Evolutionary conservation across 1,140 invertebrate species (phyloP).

Genomic region (Holotrichia oblita): DNA sequence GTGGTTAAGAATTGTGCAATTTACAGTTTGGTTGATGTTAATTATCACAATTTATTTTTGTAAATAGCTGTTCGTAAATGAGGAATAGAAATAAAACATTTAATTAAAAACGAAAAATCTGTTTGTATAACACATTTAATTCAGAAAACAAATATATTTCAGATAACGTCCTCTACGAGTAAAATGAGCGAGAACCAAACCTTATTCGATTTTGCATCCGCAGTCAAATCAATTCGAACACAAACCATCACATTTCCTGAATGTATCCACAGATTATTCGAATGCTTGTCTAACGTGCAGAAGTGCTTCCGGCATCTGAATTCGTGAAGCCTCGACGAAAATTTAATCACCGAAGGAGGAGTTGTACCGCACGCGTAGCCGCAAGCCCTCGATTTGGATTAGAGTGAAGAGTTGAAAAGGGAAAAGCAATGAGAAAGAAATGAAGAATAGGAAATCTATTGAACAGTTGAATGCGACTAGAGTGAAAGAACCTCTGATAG

Average conservation of each 20-base stretch:
- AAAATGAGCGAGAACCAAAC: neutral
- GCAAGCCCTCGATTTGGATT: neutral
- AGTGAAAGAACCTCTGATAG: neutral
- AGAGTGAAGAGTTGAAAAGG: neutral
- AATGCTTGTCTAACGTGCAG: neutral
- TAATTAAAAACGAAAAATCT: no score
- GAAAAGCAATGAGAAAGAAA: neutral
- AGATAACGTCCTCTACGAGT: no score
- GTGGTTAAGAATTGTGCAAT: neutral
- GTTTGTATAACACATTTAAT: no score
- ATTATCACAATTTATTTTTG: neutral
- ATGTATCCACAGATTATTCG: slow-evolving; percentile 13
- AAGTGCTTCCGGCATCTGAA: slow-evolving; percentile 10
- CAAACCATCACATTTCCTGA: neutral
- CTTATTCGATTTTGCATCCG: neutral
- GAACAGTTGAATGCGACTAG: neutral
- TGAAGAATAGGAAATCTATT: neutral
- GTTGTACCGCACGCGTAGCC: neutral
- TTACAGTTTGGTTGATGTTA: neutral
- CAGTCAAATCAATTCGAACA: neutral
- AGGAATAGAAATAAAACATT: no score
- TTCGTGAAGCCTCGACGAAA: neutral
- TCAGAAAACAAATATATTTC: no score
- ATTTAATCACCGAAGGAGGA: neutral
- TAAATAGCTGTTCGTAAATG: no score